Evolutionary conservation across 2,888 invertebrate species (phyloP), one percentile per base, ranked within the genome.

Genomic region (Pseudococcus jackbeardsleyi): DNA sequence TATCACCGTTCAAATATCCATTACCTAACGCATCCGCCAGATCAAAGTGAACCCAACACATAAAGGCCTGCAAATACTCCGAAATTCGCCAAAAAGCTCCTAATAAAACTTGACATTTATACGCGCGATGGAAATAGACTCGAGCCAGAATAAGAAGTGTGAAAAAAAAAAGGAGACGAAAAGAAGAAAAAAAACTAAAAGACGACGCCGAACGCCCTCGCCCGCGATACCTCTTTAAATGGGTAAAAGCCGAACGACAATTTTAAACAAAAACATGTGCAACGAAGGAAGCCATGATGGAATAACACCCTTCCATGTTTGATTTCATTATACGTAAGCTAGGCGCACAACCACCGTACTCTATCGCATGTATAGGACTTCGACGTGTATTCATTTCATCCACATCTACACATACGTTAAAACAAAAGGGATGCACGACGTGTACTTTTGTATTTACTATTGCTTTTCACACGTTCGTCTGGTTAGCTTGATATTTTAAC

Each of bases 201-300:
- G 59, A 59, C 59, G 59, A 59, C 59, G 59, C 59, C 59, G 59
- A 59, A 59, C 59, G 59, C 19, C 59, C 59, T 12, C 54, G 59
- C 9, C 59, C 19, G 6, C 59, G 2, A 19, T 9, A 33, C 33
- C 33, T 72, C 15, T 39, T 33, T 33, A 26, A 39, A 72, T 33
- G 26, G 79, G 79, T 79, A 79, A 79, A 79, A 79, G 79, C 79
- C 42, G 79, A 79, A 79, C 79, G 79, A 79, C 79, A 79, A 79
- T 79, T 79, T 79, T 42, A 46, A 87, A 77, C 77, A 87, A 87
- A 79, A 87, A 87, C 79, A 79, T 79, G 79, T 77, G 79, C 87
- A 50, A 87, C 79, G 87, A 87, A 87, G 87, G 87, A 87, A 87
- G 87, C 87, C 87, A 87, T 87, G 77, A 87, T 87, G 87, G 79